Percentiles rank a stretch among this genome's conserved stretches.
These are phyloP conservation scores for Passerina amoena DNA, from an alignment of 2,113 vertebrate genomes.

Conservation along the genomic window DNA sequence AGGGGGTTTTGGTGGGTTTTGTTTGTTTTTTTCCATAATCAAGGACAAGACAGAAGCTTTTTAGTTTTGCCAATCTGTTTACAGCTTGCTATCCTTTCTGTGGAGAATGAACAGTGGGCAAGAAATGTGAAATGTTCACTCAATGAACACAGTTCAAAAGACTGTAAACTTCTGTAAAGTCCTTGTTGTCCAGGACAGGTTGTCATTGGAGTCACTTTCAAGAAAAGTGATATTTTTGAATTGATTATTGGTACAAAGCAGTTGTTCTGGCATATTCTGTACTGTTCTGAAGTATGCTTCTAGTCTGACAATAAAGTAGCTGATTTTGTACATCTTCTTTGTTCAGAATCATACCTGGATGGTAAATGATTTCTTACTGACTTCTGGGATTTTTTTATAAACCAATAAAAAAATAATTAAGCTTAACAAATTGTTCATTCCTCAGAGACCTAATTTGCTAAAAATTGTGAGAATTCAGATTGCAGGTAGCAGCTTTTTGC, in stretches of 20 bases:
- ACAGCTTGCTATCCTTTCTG: neutral
- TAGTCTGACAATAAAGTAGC: neutral
- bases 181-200: neutral
- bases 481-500: neutral
- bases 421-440: neutral
- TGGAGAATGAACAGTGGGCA: neutral
- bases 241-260: neutral
- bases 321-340: neutral
- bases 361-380: neutral
- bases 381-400: neutral
- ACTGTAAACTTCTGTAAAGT: neutral
- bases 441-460: neutral
- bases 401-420: neutral
- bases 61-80: neutral
- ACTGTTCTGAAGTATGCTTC: neutral
- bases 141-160: neutral
- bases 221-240: neutral
- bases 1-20: fast-evolving
- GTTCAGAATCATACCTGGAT: neutral
- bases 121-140: neutral
- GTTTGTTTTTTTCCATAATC: neutral
- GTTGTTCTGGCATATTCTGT: neutral
- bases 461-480: neutral
- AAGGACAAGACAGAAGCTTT: neutral
- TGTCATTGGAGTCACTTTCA: neutral